Conservation (phyloP, 2,113 vertebrate species). For the Dermatemys mawii region DNA sequence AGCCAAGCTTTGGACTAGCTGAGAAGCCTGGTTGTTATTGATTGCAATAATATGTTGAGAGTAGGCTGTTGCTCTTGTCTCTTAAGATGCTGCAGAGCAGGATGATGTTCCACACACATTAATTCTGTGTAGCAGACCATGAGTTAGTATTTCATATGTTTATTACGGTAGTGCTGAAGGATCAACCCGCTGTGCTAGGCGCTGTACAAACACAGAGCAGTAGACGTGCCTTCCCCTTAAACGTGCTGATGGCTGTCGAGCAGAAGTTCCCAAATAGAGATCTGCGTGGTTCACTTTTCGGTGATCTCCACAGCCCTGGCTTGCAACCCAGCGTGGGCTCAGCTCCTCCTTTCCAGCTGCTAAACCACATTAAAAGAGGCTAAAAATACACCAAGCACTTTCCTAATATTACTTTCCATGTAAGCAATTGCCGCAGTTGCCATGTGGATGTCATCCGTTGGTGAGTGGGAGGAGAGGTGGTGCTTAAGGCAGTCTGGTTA, state of each 20-base stretch:
- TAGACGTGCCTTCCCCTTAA: neutral
- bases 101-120: accelerated
- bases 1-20: accelerated
- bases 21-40: neutral
- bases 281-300: neutral
- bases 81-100: neutral
- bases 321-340: neutral
- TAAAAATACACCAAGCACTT: constrained; percentile 66
- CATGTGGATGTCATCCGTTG: constrained; percentile 70
- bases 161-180: neutral
- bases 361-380: constrained; percentile 45
- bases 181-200: neutral
- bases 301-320: neutral
- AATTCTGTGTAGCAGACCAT: neutral
- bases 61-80: neutral
- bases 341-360: constrained; percentile 57
- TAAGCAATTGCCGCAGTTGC: constrained; percentile 61
- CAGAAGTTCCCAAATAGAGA: neutral
- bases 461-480: constrained; percentile 63
- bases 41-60: neutral
- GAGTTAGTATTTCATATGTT: neutral
- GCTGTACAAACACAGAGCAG: neutral
- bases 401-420: constrained; percentile 54
- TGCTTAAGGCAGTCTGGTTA: constrained; percentile 42
- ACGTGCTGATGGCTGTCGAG: neutral